Conservation (phyloP, 2,113 vertebrate species). For the Xenopus tropicalis region DNA sequence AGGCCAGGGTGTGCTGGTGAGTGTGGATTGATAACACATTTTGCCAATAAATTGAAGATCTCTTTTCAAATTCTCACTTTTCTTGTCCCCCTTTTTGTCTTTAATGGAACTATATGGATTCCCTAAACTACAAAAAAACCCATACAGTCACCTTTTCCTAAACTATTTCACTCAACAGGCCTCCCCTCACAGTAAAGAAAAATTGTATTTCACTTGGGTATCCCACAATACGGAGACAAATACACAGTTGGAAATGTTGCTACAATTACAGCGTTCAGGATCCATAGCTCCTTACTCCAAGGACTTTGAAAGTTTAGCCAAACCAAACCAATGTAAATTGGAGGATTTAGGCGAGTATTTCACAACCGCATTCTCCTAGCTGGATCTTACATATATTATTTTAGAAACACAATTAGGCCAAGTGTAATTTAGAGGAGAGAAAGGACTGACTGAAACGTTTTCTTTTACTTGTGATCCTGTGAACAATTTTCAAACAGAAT, state of each 20-base stretch:
- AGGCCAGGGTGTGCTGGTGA: too few species aligned
- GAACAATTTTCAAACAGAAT: slow-evolving; percentile 56
- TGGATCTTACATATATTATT: slow-evolving; percentile 79
- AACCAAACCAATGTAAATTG: slow-evolving; percentile 84
- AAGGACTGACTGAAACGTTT: slow-evolving; percentile 36
- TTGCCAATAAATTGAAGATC: too few species aligned
- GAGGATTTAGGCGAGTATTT: slow-evolving; percentile 82
- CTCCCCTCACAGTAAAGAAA: too few species aligned
- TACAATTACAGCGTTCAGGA: slow-evolving; percentile 76
- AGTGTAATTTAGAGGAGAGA: slow-evolving; percentile 63
- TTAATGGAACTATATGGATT: too few species aligned
- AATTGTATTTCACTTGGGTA: slow-evolving; percentile 58
- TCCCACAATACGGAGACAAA: slow-evolving; percentile 68
- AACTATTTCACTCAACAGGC: too few species aligned
- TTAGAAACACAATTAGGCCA: slow-evolving; percentile 75
- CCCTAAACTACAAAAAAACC: too few species aligned
- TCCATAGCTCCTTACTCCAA: slow-evolving; percentile 78
- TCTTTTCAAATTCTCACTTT: too few species aligned
- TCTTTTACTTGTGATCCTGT: slow-evolving; percentile 50
- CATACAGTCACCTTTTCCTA: too few species aligned
- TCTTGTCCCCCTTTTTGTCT: too few species aligned
- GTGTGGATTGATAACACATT: too few species aligned
- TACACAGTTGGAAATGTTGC: slow-evolving; percentile 74
- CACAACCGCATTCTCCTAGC: slow-evolving; percentile 80
- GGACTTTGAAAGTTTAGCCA: slow-evolving; percentile 80